Percentiles rank a stretch among this genome's conserved stretches.
phyloP scores from a whole-genome alignment of 2,888 invertebrate species.

The Cantharis nigra region DNA sequence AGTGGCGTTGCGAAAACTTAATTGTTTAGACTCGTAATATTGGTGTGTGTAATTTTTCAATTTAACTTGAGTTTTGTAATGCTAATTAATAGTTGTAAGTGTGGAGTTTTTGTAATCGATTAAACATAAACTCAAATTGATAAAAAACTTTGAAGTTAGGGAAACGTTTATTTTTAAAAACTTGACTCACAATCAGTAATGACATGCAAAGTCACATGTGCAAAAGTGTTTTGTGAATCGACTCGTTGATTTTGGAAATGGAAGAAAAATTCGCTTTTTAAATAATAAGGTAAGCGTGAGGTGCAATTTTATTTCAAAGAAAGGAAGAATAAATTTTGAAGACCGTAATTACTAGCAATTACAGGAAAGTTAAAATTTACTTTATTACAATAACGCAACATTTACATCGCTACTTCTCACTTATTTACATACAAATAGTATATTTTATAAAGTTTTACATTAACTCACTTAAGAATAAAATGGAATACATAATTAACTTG shows the following conservation, averaged over 20 bases:
- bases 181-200: background rate
- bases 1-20: background rate
- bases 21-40: background rate
- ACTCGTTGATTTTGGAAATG: background rate
- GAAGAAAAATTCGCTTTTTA: background rate
- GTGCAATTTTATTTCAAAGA: background rate
- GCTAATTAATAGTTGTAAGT: background rate
- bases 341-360: background rate
- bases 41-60: background rate
- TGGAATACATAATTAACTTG: background rate
- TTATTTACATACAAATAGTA: background rate
- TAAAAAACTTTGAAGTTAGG: background rate
- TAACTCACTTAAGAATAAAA: background rate
- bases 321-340: background rate
- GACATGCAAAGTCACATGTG: background rate
- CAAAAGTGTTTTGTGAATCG: background rate
- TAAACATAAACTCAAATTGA: background rate
- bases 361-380: background rate
- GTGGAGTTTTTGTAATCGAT: background rate
- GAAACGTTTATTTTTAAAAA: background rate
- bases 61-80: background rate
- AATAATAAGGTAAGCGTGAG: background rate
- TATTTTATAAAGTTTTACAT: background rate
- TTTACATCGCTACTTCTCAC: background rate
- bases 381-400: background rate